phyloP scores from a whole-genome alignment of 2,797 vertebrate genomes.

The Macrochelys suwanniensis region DNA sequence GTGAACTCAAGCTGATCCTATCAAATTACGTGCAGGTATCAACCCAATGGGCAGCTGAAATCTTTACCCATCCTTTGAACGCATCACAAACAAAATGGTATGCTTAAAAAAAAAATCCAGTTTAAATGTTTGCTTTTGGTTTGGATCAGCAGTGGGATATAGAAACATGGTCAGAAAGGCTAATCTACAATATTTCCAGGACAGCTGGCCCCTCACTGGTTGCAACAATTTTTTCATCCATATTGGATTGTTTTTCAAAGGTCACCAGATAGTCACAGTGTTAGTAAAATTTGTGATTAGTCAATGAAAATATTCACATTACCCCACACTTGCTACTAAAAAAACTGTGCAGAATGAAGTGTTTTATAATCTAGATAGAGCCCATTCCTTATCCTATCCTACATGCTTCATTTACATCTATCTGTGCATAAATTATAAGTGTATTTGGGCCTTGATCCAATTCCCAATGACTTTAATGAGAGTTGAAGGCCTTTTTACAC shows the following conservation, averaged over 20 bases:
- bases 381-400: rapidly evolving
- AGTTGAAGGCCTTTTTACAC: neutral
- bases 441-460: neutral
- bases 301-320: neutral
- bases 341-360: neutral
- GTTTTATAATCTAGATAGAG: neutral
- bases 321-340: neutral
- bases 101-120: neutral
- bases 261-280: neutral
- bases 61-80: neutral
- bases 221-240: neutral
- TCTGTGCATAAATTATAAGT: neutral
- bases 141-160: neutral
- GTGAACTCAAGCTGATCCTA: neutral
- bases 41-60: rapidly evolving
- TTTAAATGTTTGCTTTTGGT: neutral
- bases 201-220: neutral
- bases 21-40: neutral
- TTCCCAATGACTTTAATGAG: neutral
- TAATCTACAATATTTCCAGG: neutral
- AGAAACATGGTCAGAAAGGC: neutral
- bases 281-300: neutral
- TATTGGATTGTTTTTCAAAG: neutral
- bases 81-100: neutral
- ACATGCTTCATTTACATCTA: neutral